Conservation (phyloP, 30 jellyfish, hydroid and myxozoan species). For the Pelagia noctiluca region DNA sequence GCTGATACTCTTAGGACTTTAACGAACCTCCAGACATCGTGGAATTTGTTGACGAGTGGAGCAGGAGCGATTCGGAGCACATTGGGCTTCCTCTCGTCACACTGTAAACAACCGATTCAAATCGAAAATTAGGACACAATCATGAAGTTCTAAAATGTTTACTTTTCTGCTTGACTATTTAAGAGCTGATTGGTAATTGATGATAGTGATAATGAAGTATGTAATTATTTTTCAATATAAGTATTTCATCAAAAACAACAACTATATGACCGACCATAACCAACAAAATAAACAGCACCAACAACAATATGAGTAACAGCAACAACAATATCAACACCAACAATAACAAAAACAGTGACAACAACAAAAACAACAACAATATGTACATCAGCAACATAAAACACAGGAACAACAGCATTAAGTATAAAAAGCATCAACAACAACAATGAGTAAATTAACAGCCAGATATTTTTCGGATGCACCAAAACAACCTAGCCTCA, state of each 20-base stretch:
- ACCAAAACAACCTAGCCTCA: too few relatives aligned
- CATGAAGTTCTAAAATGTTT: neutral
- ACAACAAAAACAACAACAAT: too few relatives aligned
- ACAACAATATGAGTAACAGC: too few relatives aligned
- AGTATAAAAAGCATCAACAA: too few relatives aligned
- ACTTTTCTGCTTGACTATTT: too few relatives aligned
- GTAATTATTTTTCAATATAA: neutral
- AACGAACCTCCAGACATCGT: conserved; percentile 78
- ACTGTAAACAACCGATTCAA: conserved; percentile 32
- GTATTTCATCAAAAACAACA: neutral
- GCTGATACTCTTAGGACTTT: conserved; percentile 46
- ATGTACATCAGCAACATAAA: too few relatives aligned
- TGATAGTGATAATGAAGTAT: neutral
- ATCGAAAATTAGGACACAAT: neutral
- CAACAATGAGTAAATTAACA: too few relatives aligned
- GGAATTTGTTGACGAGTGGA: conserved; percentile 78
- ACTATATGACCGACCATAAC: neutral
- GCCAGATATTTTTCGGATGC: too few relatives aligned
- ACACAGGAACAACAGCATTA: too few relatives aligned
- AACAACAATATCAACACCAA: too few relatives aligned
- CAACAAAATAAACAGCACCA: neutral
- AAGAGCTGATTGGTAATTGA: neutral
- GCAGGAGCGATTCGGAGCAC: conserved; percentile 90
- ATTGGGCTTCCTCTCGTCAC: conserved; percentile 87
- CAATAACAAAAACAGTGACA: too few relatives aligned